Base-by-base conservation (phyloP, 2,113 vertebrate genomes). In the Mastomys coucha region DNA sequence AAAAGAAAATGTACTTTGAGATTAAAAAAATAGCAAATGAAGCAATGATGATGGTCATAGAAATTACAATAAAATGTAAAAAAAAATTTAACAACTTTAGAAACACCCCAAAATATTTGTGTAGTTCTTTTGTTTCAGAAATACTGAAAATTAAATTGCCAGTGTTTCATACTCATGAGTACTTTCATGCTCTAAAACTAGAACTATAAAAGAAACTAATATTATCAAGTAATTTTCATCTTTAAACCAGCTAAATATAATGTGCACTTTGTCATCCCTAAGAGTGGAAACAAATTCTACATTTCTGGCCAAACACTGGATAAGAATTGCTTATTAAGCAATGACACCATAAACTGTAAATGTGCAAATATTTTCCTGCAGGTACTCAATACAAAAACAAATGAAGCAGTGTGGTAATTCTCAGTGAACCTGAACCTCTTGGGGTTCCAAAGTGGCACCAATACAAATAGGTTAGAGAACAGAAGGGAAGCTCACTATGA, bases 101-200 rank as follows among this genome's bases (percentile, higher is more conserved):
- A 94, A 92, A 70, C 11, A 88, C 5, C 3, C 8, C 45, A 81
- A 95, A 91, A 88, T 58, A 93, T 6, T 88, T 56, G 22, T 31
- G 85, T 4, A 17, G 20, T 31, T 11, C 28, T 84, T 96, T 75
- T 49, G 9, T 92, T 88, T 63, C 20, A 14, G 81, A 93, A 88
- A 93, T 24, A 63, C 2, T 63, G 42, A 22, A 89, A 94, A 88
- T 85, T 88, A 80, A 95, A 88, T 67, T 92, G 45, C 45, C 31
- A 81, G 19, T 69, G 53, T 86, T 90, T 90, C 42, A 63, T 65
- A 87, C 84, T 87, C 77, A 84, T 89, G 51, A 96, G n/a, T 73
- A 96, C 42, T 73, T 75, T 93, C 42, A 63, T 91, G 72, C 80
- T 96, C 63, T 87, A 56, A 94, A 96, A 88, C 39, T 60, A 91